Base-by-base conservation (phyloP, 1,140 invertebrate genomes). In the Trypoxylus dichotomus region DNA sequence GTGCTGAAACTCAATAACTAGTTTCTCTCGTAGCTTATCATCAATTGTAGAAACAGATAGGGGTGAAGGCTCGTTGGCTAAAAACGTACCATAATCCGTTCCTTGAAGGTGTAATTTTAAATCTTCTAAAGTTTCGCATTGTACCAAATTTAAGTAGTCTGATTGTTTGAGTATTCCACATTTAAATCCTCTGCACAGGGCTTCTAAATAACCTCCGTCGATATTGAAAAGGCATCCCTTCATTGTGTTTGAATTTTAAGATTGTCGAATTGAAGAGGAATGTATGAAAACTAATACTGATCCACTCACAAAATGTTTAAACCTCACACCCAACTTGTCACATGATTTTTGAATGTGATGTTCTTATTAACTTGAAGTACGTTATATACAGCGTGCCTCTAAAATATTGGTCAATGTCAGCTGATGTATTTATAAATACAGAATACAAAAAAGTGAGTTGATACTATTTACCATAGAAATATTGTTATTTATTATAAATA, bases 61-160 rank as follows among this genome's bases (percentile, higher is more conserved):
- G 0, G 98, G 97, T 80, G 97, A 98, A 21, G 98, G 96, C 86
- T 99, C 98, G 87, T 99, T 99, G 1, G 98, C 97, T 81, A 99
- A 88, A 86, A 99, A 99, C 84, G 94, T 97, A 1, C 98, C 98
- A 91, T 99, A 99, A 86, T 99, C 98, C 11, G 98, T 99, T 60
- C 97, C 96, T 90, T 99, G 98, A 58, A 99, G 89, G 88, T 99
- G 98, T 3, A 99, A 90, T 86, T 99, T 99, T 77, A 99, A 89
- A 92, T 99, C 98, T 92, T 99, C 98, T 76, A 99, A 89, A 76
- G 97, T 98, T 91, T 99, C 98, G 87, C 98, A 99, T 86, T 99
- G 98, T 76, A 99, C 97, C 86, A 99, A 90, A 90, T 99, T 99
- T 63, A 98, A 88, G 88, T 99, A 99, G 88, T 99, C 98, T 29